Evolutionary conservation across 2,113 vertebrate species (phyloP).

Genomic region (Odontophorus gujanensis): DNA sequence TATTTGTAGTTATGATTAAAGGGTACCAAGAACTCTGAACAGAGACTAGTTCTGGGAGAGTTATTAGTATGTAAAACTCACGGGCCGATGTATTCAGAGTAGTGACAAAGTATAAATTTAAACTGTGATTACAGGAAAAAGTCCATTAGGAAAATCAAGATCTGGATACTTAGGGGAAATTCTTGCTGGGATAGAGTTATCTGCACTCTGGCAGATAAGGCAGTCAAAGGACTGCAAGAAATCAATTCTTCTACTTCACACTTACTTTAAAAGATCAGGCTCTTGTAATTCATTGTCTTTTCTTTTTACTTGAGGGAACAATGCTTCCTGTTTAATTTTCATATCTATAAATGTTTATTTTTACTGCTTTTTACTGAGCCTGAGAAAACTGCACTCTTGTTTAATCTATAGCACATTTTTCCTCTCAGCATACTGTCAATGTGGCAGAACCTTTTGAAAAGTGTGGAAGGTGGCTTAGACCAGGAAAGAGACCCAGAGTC

Average conservation of each 20-base stretch:
- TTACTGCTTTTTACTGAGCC: not conserved
- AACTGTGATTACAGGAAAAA: not conserved
- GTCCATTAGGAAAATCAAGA: not conserved
- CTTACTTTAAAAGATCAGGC: not conserved
- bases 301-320: not conserved
- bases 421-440: fast-evolving
- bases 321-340: not conserved
- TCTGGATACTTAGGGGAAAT: fast-evolving
- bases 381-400: not conserved
- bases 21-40: not conserved
- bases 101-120: not conserved
- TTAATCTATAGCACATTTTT: fast-evolving
- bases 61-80: not conserved
- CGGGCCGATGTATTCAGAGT: not conserved
- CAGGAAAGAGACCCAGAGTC: not conserved
- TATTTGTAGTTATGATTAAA: not conserved
- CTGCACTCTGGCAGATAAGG: not conserved
- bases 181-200: not conserved
- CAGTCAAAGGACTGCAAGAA: fast-evolving
- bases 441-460: not conserved
- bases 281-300: not conserved
- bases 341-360: not conserved
- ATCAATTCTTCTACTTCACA: not conserved
- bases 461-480: not conserved
- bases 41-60: not conserved